Evolutionary conservation across 2,113 vertebrate species (phyloP).

Genomic region (Platysternon megacephalum): DNA sequence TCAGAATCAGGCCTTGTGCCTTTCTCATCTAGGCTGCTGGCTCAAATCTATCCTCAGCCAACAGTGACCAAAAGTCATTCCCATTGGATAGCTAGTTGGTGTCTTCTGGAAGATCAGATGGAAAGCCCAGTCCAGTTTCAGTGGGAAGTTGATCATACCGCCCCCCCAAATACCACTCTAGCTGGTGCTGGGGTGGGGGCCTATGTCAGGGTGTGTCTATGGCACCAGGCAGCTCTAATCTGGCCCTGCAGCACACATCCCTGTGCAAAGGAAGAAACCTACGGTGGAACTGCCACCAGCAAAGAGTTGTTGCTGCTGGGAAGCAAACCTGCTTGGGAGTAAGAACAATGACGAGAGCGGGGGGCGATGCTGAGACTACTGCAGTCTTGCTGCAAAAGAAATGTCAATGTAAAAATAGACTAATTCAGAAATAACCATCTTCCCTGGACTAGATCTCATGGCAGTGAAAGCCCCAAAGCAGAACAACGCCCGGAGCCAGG

Average conservation of each 20-base stretch:
- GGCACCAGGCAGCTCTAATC: not conserved
- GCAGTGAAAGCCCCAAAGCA: slow-evolving; percentile 52
- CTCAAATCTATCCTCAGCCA: not conserved
- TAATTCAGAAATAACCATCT: slow-evolving; percentile 75
- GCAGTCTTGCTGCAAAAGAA: slow-evolving; percentile 56
- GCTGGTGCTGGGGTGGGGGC: not conserved
- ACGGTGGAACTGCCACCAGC: not conserved
- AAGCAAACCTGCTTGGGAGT: slow-evolving; percentile 18
- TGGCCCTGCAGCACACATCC: not conserved
- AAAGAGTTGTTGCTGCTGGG: slow-evolving; percentile 34
- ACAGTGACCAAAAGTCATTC: rapidly evolving
- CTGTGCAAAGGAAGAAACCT: not conserved
- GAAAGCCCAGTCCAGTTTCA: not conserved
- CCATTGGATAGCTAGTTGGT: not conserved
- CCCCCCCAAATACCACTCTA: not conserved
- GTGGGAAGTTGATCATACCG: rapidly evolving
- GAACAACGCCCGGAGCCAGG: slow-evolving; percentile 61
- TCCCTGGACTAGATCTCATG: slow-evolving; percentile 53
- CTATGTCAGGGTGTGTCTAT: not conserved
- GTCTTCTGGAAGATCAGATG: not conserved
- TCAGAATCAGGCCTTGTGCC: not conserved
- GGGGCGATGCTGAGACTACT: slow-evolving; percentile 60
- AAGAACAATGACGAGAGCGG: not conserved
- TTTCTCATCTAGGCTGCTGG: not conserved
- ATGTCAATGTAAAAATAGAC: slow-evolving; percentile 73